Conservation (phyloP, 2,888 invertebrate species). For the Notodonta ziczac region DNA sequence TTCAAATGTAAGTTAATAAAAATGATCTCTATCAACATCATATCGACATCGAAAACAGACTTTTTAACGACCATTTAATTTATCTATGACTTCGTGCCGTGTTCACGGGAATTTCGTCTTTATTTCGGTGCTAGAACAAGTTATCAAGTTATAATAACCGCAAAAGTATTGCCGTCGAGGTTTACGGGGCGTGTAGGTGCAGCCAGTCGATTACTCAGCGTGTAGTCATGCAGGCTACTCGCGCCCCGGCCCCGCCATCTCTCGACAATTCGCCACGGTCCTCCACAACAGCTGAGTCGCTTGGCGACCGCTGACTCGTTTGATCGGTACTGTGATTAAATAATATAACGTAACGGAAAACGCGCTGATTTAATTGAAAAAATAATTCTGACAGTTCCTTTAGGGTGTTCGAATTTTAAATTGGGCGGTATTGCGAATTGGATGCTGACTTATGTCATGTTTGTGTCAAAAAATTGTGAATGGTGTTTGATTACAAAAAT, state of each 20-base stretch:
- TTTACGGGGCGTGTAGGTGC: slow-evolving; percentile 67
- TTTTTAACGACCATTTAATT: not conserved
- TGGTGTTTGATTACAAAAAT: slow-evolving; percentile 59
- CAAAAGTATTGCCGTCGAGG: slow-evolving; percentile 33
- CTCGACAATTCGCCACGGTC: slow-evolving; percentile 51
- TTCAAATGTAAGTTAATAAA: not conserved
- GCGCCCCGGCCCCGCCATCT: slow-evolving; percentile 56
- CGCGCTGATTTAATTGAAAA: slow-evolving; percentile 19
- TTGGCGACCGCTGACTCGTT: slow-evolving; percentile 72
- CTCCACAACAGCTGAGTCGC: slow-evolving; percentile 64
- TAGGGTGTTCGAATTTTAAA: slow-evolving; percentile 26
- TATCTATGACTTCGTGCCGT: no score
- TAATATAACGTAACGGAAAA: slow-evolving; percentile 28
- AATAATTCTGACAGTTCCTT: slow-evolving; percentile 15
- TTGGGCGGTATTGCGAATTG: slow-evolving; percentile 24
- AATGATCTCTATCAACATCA: slow-evolving; percentile 14
- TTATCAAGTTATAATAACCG: slow-evolving; percentile 4
- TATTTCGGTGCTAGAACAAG: slow-evolving; percentile 5
- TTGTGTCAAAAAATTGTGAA: slow-evolving; percentile 71
- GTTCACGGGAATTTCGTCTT: slow-evolving; percentile 9
- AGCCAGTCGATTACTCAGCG: slow-evolving; percentile 72
- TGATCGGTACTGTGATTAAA: slow-evolving; percentile 60
- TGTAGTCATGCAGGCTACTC: slow-evolving; percentile 69
- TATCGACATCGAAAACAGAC: slow-evolving; percentile 11
- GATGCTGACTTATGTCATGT: slow-evolving; percentile 35